Conservation (phyloP, 2,888 invertebrate genomes). For the Eumacrocentrus americanus region DNA sequence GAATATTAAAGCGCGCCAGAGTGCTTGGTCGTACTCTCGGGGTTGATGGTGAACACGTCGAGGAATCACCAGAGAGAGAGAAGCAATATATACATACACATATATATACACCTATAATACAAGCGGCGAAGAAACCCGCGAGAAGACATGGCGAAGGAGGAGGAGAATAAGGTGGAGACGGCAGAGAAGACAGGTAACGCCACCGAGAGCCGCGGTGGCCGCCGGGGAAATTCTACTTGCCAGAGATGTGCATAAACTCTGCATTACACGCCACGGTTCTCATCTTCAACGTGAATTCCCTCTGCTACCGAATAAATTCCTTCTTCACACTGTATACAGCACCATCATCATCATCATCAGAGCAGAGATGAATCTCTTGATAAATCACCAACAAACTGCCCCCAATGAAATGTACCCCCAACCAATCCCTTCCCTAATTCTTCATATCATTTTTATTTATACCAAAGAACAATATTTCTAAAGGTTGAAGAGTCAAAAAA, state of each 20-base stretch:
- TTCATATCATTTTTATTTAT: too few species aligned
- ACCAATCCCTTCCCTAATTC: too few species aligned
- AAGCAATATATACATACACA: too few species aligned
- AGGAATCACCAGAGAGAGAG: conserved; percentile 36
- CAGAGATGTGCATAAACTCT: conserved; percentile 60
- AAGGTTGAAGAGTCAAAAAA: not conserved
- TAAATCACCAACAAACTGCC: too few species aligned
- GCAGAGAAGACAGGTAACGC: conserved; percentile 54
- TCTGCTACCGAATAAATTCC: conserved; percentile 20
- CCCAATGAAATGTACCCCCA: too few species aligned
- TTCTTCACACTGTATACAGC: too few species aligned
- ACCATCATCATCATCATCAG: not conserved
- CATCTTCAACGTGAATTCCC: conserved; percentile 35
- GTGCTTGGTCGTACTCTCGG: conserved; percentile 45
- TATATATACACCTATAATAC: too few species aligned
- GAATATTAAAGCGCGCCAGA: conserved; percentile 60
- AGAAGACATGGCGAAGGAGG: conserved; percentile 27
- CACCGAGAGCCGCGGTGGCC: conserved; percentile 57
- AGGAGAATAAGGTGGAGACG: conserved; percentile 41
- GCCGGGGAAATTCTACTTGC: conserved; percentile 61
- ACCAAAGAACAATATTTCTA: too few species aligned
- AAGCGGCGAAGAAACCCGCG: too few species aligned
- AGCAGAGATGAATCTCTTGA: too few species aligned
- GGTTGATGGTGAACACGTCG: conserved; percentile 41
- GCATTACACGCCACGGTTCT: conserved; percentile 57